Base-by-base conservation (phyloP, 92 coral and sea anemone species). In the Zoanthus gigantus region DNA sequence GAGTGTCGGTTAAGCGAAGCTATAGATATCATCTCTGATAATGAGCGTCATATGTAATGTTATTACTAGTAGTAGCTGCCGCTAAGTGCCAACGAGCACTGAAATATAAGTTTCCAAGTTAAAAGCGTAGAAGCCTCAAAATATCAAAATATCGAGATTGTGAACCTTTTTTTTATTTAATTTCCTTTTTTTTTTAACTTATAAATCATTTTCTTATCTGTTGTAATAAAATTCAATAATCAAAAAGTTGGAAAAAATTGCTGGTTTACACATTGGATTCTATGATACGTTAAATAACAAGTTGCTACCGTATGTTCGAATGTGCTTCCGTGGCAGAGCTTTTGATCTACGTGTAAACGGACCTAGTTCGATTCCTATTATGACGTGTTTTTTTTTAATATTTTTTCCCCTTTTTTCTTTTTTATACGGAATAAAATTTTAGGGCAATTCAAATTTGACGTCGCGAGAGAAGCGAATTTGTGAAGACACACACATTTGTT, bases 161-260 rank as follows among this genome's bases (percentile, higher is more conserved):
- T 66, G 72, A 66, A 66, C 72, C 72, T 66, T 66, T 66, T 60
- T 60, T 60, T 60, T 11, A 5, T 60, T 60, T 60, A 3, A 5
- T 60, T n/a, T 60, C 0, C 11, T 60, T n/a, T 60, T 11, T 60
- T 60, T 60, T 60, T 11, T 60, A 0, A n/a, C 6, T 60, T 60
- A 60, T 60, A 60, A 60, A 60, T 60, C 67, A 60, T 60, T 60
- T 60, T 60, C 67, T 60, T 66, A 66, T 66, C 72, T 66, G 72
- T 66, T 66, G 72, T 66, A 66, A 66, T 66, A 66, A 66, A 66
- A 66, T 66, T 66, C 72, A 66, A 66, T 66, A 66, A 66, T 7
- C 30, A 66, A 66, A 66, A 66, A 66, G 72, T 66, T 66, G 72
- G 34, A 66, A 66, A 66, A 66, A 66, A 66, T 66, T 57, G 72